Evolutionary conservation across 92 coral and sea anemone genomes (phyloP).

Genomic region (Palythoa heliodiscus): DNA sequence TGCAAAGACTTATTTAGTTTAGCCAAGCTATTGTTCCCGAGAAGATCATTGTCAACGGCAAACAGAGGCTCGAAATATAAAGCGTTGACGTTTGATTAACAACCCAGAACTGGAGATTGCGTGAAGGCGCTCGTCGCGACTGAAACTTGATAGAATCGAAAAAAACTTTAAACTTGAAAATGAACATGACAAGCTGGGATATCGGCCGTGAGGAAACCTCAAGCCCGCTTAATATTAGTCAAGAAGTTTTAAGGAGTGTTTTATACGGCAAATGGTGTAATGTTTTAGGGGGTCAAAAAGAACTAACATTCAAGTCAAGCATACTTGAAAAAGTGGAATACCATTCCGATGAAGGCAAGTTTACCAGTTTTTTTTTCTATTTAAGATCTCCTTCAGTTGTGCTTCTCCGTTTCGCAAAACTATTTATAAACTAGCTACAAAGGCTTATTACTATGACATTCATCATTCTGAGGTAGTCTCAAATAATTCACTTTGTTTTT

Average conservation of each 20-base stretch:
- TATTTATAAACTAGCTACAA: slow-evolving; percentile 4
- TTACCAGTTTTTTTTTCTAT: slow-evolving; percentile 16
- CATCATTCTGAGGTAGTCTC: background rate
- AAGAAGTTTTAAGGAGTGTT: slow-evolving; percentile 95
- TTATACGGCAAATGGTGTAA: slow-evolving; percentile 99
- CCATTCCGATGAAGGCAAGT: slow-evolving; percentile 91
- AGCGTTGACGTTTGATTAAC: slow-evolving; percentile 75
- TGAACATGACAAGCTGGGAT: slow-evolving; percentile 48
- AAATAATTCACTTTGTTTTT: slow-evolving; percentile 31
- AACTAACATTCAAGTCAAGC: slow-evolving; percentile 90
- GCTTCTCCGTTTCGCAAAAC: background rate
- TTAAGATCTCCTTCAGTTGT: background rate
- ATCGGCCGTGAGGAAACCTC: slow-evolving; percentile 40
- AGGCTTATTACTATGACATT: background rate
- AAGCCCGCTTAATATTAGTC: slow-evolving; percentile 85
- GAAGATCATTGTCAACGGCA: slow-evolving; percentile 92
- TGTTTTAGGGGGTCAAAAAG: slow-evolving; percentile 96
- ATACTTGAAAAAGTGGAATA: slow-evolving; percentile 90
- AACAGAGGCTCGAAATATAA: slow-evolving; percentile 75
- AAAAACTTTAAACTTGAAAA: slow-evolving; percentile 5
- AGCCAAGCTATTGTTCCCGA: slow-evolving; percentile 91
- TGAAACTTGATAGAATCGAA: slow-evolving; percentile 27
- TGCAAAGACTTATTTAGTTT: slow-evolving; percentile 99
- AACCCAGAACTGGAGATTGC: slow-evolving; percentile 63
- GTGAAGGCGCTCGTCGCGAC: slow-evolving; percentile 69